phyloP scores from a whole-genome alignment of 2,113 vertebrate species.

The Miniopterus natalensis region DNA sequence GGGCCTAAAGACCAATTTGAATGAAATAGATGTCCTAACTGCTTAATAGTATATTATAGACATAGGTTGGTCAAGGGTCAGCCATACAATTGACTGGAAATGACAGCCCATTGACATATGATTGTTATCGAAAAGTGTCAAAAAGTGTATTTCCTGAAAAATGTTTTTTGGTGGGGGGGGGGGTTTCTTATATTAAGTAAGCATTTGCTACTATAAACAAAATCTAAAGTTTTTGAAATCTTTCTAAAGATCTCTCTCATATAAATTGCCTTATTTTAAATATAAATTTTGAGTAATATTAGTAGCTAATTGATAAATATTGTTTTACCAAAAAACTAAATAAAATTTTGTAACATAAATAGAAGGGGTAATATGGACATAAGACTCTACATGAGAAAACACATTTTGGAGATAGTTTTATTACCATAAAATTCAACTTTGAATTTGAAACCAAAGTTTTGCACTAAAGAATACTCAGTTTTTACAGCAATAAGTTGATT shows the following conservation, averaged over 20 bases:
- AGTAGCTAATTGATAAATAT: neutral
- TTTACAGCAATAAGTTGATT: slow-evolving; percentile 50
- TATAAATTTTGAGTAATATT: slow-evolving; percentile 43
- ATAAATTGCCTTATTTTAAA: neutral
- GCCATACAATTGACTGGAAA: neutral
- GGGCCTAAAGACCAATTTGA: neutral
- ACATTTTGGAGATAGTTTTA: neutral
- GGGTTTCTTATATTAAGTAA: neutral
- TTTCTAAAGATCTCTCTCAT: slow-evolving; percentile 22
- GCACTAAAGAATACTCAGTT: neutral
- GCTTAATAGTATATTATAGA: neutral
- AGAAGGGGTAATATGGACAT: neutral
- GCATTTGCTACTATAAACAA: neutral
- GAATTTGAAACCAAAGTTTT: slow-evolving; percentile 59
- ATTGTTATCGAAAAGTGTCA: neutral
- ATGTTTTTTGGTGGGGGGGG: neutral
- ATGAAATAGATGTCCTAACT: neutral
- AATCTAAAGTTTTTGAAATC: neutral
- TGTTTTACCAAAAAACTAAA: slow-evolving; percentile 11
- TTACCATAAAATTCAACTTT: slow-evolving; percentile 56
- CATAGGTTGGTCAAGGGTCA: neutral
- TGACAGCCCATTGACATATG: neutral
- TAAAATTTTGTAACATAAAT: slow-evolving; percentile 5
- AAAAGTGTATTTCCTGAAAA: neutral
- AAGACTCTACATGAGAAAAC: neutral